These are phyloP conservation scores for Diaperis boleti DNA, from an alignment of 2,888 invertebrate genomes.

Conservation along the genomic window DNA sequence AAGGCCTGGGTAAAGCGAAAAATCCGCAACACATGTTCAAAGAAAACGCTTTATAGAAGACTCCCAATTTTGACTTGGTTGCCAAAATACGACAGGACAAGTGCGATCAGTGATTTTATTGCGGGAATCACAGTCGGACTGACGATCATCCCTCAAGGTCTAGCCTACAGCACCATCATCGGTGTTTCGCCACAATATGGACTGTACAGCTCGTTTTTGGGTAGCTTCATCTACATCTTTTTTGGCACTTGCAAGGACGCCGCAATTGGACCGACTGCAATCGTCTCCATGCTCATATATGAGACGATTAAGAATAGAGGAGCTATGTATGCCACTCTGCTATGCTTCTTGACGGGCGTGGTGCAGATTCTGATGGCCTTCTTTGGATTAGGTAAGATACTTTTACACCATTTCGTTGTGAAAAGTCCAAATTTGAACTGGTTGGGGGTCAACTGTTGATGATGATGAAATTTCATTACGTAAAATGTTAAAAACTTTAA, in stretches of 20 bases:
- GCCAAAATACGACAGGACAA: constrained; percentile 80
- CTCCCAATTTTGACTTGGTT: constrained; percentile 81
- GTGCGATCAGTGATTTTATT: constrained; percentile 87
- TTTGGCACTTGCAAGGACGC: constrained; percentile 94
- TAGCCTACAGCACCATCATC: constrained; percentile 85
- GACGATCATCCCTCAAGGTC: constrained; percentile 92
- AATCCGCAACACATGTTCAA: not conserved
- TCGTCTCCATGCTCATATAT: constrained; percentile 87
- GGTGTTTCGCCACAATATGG: constrained; percentile 85
- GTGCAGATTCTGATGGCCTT: constrained; percentile 85
- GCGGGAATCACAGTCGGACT: constrained; percentile 94
- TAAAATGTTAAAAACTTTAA: no score
- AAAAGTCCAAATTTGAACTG: no score
- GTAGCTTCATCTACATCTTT: constrained; percentile 79
- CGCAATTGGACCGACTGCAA: constrained; percentile 94
- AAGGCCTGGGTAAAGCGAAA: not conserved
- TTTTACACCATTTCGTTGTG: no score
- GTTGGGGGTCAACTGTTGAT: no score
- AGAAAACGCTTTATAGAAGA: constrained; percentile 64
- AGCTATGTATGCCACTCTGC: constrained; percentile 78
- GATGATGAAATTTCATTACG: no score
- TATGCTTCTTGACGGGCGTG: constrained; percentile 80
- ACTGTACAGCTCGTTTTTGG: constrained; percentile 79
- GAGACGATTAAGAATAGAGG: constrained; percentile 78
- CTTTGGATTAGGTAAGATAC: constrained; percentile 80